phyloP scores from a whole-genome alignment of 2,888 invertebrate genomes.

The Agrochola lychnidis region DNA sequence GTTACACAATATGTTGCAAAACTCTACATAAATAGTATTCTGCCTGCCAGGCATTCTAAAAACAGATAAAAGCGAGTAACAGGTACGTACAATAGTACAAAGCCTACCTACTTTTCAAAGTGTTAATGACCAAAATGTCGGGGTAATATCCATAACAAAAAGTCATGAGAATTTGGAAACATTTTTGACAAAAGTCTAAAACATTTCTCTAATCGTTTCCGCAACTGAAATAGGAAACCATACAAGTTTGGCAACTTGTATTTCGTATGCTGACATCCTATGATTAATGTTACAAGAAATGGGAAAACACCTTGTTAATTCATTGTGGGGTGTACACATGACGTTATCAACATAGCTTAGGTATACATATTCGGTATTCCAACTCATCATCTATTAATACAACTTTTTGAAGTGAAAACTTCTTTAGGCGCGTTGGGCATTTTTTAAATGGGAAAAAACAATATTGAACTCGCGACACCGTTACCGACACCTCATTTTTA shows the following conservation, averaged over 20 bases:
- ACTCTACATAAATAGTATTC: neutral
- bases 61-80: neutral
- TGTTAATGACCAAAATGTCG: constrained; percentile 39
- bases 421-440: too few species aligned
- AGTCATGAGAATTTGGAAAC: neutral
- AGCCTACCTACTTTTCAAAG: constrained; percentile 5
- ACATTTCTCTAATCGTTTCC: constrained; percentile 41
- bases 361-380: too few species aligned
- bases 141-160: constrained; percentile 46
- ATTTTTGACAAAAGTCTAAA: constrained; percentile 30
- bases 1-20: neutral
- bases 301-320: neutral
- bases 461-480: too few species aligned
- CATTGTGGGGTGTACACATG: neutral
- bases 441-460: too few species aligned
- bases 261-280: constrained; percentile 15
- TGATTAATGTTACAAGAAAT: constrained; percentile 27
- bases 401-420: too few species aligned
- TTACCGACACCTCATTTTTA: too few species aligned
- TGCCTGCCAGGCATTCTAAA: neutral
- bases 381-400: too few species aligned
- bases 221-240: constrained; percentile 20
- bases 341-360: neutral
- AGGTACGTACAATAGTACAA: neutral
- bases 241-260: constrained; percentile 28